phyloP scores from a whole-genome alignment of 2,797 vertebrate genomes.

The Sandelia bainsii region DNA sequence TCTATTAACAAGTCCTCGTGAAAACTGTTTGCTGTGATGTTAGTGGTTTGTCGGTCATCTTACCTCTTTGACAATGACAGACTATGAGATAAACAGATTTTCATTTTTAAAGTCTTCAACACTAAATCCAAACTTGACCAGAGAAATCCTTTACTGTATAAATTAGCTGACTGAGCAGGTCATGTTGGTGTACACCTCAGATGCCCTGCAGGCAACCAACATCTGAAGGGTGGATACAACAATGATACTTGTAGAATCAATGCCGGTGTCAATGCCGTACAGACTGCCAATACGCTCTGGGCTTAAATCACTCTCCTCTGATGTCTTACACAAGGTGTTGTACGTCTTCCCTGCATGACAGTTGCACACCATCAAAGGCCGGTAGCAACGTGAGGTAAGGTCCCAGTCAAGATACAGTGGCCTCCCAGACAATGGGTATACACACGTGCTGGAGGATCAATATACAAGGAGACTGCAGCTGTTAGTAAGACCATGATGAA shows the following conservation, averaged over 20 bases:
- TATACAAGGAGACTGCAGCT: constrained; percentile 58
- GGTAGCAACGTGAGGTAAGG: constrained; percentile 8
- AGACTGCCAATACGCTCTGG: constrained; percentile 57
- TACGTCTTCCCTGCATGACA: constrained; percentile 29
- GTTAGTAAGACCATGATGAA: constrained; percentile 67
- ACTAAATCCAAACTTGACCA: background rate
- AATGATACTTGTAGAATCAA: constrained; percentile 73
- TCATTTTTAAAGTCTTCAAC: background rate
- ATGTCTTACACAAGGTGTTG: constrained; percentile 46
- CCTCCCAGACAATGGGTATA: constrained; percentile 34
- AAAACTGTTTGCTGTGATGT: background rate
- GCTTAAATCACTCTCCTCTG: constrained; percentile 62
- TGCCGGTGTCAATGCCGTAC: constrained; percentile 55
- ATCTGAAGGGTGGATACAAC: constrained; percentile 61
- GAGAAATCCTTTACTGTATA: background rate
- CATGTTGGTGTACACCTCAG: constrained; percentile 47
- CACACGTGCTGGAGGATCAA: constrained; percentile 51
- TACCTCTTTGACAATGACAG: no score
- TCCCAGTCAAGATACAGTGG: constrained; percentile 16
- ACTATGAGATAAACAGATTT: background rate
- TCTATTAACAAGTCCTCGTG: no score
- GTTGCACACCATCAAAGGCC: constrained; percentile 42
- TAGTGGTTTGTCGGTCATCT: no score
- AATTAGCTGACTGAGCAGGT: constrained; percentile 24
- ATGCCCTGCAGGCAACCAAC: constrained; percentile 51